These are phyloP conservation scores for Telmatochromis sp. DNA, from an alignment of 2,113 vertebrate species.

Conservation along the genomic window DNA sequence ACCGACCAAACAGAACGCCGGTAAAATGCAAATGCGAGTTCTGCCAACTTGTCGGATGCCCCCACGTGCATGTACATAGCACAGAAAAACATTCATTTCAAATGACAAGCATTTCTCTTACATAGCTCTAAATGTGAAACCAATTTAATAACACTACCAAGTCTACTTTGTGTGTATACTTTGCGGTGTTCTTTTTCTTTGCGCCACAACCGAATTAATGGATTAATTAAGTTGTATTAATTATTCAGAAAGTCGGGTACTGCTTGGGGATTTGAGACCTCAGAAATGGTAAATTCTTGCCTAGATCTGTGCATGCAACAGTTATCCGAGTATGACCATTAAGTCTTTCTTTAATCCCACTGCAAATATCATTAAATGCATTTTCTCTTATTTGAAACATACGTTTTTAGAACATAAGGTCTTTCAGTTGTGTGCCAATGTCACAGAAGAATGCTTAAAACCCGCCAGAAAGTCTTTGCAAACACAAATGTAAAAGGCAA, in stretches of 20 bases:
- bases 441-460: not conserved
- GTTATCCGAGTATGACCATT: not conserved
- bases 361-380: slow-evolving; percentile 2
- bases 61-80: not conserved
- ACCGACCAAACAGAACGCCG: not conserved
- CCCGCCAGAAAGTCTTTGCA: not conserved
- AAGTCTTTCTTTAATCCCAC: not conserved
- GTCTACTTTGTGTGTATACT: not conserved
- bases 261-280: not conserved
- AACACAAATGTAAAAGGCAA: not conserved
- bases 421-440: not conserved
- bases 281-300: not conserved
- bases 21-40: not conserved
- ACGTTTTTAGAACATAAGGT: not conserved
- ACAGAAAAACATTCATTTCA: not conserved
- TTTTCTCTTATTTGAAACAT: not conserved
- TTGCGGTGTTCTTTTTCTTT: not conserved
- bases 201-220: not conserved
- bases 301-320: not conserved
- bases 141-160: not conserved
- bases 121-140: not conserved
- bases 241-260: not conserved
- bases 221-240: not conserved
- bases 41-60: not conserved
- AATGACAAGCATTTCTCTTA: not conserved